These are phyloP conservation scores for Phalacrocorax carbo DNA, from an alignment of 2,113 vertebrate genomes.

Conservation along the genomic window DNA sequence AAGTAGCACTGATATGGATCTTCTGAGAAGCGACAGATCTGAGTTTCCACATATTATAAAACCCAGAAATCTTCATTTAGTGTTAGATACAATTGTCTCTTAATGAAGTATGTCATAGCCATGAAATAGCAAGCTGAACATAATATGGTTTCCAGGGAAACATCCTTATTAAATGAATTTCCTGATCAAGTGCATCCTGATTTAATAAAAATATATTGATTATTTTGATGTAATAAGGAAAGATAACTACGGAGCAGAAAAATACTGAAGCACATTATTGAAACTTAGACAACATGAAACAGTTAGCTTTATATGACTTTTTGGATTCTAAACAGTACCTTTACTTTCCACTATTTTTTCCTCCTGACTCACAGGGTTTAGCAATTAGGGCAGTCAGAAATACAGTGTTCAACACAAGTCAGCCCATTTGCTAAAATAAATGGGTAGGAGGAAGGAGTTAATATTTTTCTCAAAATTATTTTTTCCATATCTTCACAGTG, in stretches of 20 bases:
- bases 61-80: background rate
- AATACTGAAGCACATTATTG: background rate
- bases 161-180: slow-evolving; percentile 41
- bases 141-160: slow-evolving; percentile 3
- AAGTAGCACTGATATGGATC: background rate
- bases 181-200: slow-evolving; percentile 42
- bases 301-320: background rate
- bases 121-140: background rate
- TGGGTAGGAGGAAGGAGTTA: background rate
- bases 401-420: background rate
- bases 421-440: background rate
- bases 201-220: slow-evolving; percentile 37
- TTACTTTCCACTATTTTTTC: background rate
- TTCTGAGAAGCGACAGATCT: background rate
- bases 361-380: background rate
- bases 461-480: background rate
- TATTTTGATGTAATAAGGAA: slow-evolving; percentile 7
- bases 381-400: background rate
- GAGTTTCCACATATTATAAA: background rate
- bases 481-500: background rate
- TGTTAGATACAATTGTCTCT: background rate
- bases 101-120: background rate
- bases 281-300: background rate
- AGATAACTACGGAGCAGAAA: background rate
- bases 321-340: background rate